phyloP scores from a whole-genome alignment of 2,797 vertebrate species.

The Chrysocyon brachyurus region DNA sequence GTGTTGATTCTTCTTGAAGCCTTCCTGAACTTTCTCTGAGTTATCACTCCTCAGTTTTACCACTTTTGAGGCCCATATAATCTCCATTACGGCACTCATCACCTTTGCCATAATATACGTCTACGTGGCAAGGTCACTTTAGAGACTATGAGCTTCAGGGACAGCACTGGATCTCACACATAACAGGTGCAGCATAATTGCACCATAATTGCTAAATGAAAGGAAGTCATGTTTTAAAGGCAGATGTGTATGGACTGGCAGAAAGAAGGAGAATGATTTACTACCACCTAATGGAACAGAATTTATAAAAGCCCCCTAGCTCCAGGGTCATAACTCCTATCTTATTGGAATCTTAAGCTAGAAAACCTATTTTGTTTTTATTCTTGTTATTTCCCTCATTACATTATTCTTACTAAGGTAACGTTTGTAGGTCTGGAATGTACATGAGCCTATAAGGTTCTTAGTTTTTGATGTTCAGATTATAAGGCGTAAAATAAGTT shows the following conservation, averaged over 20 bases:
- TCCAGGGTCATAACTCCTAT: background rate
- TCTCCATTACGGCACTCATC: background rate
- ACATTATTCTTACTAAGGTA: background rate
- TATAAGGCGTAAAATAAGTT: background rate
- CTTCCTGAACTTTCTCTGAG: background rate
- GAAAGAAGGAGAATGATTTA: background rate
- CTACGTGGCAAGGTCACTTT: background rate
- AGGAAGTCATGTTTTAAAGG: background rate
- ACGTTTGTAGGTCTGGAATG: background rate
- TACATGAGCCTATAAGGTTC: background rate
- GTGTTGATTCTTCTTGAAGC: background rate
- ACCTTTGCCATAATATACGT: background rate
- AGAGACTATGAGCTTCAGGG: background rate
- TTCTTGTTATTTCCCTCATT: background rate
- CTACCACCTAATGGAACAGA: background rate
- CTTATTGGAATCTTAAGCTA: background rate
- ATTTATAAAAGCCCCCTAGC: background rate
- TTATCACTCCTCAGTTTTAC: background rate
- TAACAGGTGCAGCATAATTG: background rate
- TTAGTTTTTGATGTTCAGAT: background rate
- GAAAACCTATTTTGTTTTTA: conserved; percentile 23
- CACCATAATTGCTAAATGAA: background rate
- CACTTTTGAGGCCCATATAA: background rate
- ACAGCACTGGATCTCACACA: background rate
- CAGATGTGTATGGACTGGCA: background rate